These are phyloP conservation scores for Carassius auratus DNA, from an alignment of 2,113 vertebrate species.

Conservation along the genomic window DNA sequence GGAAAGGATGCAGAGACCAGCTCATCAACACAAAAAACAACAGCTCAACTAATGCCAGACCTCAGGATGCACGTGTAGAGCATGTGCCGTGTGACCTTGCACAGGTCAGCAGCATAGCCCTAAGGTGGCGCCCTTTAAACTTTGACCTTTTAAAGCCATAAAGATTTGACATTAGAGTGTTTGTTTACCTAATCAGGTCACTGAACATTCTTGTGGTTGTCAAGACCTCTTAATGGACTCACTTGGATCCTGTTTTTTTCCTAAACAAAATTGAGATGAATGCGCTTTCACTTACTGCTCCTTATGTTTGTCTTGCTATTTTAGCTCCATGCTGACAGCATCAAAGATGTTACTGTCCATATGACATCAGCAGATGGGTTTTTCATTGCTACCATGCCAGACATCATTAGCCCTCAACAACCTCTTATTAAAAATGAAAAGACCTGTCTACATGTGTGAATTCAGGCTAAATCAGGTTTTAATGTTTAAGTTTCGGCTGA, in stretches of 20 bases:
- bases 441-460: neutral
- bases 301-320: constrained; percentile 34
- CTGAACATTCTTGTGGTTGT: constrained; percentile 31
- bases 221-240: constrained; percentile 12
- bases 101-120: constrained; percentile 31
- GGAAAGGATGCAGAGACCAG: constrained; percentile 42
- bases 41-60: constrained; percentile 40
- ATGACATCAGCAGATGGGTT: constrained; percentile 23
- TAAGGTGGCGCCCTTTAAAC: constrained; percentile 19
- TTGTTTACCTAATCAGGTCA: constrained; percentile 44
- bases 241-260: neutral
- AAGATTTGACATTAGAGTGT: constrained; percentile 36
- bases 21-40: constrained; percentile 34
- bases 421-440: constrained; percentile 11
- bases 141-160: constrained; percentile 35
- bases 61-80: constrained; percentile 39
- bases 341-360: constrained; percentile 36
- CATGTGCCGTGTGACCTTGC: constrained; percentile 42
- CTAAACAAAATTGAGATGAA: neutral
- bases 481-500: neutral
- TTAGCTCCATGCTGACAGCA: constrained; percentile 38
- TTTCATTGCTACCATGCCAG: constrained; percentile 25
- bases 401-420: constrained; percentile 9
- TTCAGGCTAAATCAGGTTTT: neutral
- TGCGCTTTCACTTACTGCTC: constrained; percentile 35